These are phyloP conservation scores for Perognathus longimembris DNA, from an alignment of 2,113 vertebrate genomes.

Conservation along the genomic window DNA sequence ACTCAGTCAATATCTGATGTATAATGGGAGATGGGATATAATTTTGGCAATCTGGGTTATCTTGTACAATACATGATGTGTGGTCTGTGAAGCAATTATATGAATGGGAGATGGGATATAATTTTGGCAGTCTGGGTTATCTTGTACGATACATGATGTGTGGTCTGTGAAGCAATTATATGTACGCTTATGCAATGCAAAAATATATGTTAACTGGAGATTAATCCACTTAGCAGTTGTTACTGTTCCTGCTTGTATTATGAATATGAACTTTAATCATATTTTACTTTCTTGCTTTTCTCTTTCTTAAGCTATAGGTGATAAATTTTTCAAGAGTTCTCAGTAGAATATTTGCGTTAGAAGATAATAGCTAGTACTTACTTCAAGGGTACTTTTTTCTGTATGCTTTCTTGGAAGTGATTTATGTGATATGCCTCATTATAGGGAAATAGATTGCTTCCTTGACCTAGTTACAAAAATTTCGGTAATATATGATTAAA, in stretches of 20 bases:
- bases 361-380: not conserved
- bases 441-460: conserved; percentile 26
- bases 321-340: not conserved
- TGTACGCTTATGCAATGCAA: not conserved
- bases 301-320: not conserved
- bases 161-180: not conserved
- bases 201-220: not conserved
- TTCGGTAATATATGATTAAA: conserved; percentile 32
- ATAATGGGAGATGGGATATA: not conserved
- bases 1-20: not conserved
- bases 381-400: not conserved
- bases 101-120: not conserved
- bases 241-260: not conserved
- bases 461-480: conserved; percentile 50
- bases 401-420: not conserved
- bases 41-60: not conserved
- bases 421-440: not conserved
- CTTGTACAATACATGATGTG: not conserved
- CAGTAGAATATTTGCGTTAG: not conserved
- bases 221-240: not conserved
- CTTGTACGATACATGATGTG: not conserved
- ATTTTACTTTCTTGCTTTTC: not conserved
- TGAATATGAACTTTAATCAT: not conserved
- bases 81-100: not conserved
- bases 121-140: not conserved